Percentiles rank a stretch among this genome's conserved stretches.
phyloP scores from a whole-genome alignment of 2,113 vertebrate genomes.

The Podarcis muralis region DNA sequence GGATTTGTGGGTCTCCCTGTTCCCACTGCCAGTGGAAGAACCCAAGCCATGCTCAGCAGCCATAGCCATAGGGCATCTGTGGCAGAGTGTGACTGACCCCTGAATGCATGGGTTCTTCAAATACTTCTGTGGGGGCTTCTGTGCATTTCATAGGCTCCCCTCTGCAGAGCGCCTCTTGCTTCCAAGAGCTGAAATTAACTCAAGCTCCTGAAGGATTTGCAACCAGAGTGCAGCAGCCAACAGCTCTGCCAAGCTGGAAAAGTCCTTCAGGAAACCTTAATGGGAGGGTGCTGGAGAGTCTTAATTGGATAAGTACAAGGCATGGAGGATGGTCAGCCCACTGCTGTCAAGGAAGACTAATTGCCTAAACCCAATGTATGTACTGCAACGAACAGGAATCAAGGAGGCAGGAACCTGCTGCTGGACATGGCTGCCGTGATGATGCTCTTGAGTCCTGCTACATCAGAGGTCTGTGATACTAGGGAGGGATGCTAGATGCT shows the following conservation, averaged over 20 bases:
- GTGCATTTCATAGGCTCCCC: fast-evolving
- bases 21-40: neutral
- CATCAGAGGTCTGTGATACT: too few relatives aligned
- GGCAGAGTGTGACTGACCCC: neutral
- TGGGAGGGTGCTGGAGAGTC: conserved; percentile 37
- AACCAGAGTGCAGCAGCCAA: conserved; percentile 9
- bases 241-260: conserved; percentile 45
- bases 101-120: neutral
- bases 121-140: neutral
- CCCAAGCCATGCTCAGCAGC: neutral
- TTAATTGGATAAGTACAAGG: conserved; percentile 78
- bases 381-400: neutral
- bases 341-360: conserved; percentile 46
- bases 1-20: too few relatives aligned
- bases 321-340: conserved; percentile 49
- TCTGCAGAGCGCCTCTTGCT: neutral
- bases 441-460: neutral
- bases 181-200: conserved; percentile 8
- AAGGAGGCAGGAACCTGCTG: too few relatives aligned
- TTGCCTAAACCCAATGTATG: conserved; percentile 44
- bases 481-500: too few relatives aligned
- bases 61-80: neutral
- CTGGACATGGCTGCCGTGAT: neutral
- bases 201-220: neutral
- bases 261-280: conserved; percentile 76